Evolutionary conservation across 2,888 invertebrate genomes (phyloP).

Genomic region (Drosophila ezoana): DNA sequence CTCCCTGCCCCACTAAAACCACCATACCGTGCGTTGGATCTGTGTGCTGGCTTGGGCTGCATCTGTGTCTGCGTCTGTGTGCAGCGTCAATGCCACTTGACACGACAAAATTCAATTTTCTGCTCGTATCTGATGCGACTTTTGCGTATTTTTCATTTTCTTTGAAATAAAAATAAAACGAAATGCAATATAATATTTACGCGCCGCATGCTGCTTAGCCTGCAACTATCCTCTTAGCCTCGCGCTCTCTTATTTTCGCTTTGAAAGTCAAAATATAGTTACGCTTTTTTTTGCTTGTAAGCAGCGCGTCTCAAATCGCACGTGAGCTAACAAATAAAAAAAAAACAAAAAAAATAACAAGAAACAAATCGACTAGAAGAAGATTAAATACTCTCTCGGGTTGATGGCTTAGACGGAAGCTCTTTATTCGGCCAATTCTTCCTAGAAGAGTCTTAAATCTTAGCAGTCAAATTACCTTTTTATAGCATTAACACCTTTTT

Average conservation of each 20-base stretch:
- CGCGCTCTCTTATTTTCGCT: background rate
- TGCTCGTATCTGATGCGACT: conserved; percentile 50
- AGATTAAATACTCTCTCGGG: no score
- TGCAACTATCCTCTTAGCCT: background rate
- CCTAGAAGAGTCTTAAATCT: no score
- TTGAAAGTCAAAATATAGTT: conserved; percentile 34
- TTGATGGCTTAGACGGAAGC: no score
- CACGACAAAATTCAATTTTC: conserved; percentile 75
- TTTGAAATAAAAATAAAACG: conserved; percentile 57
- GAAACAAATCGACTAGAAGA: background rate
- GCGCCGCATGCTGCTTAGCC: conserved; percentile 44
- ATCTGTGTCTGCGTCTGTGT: conserved; percentile 23
- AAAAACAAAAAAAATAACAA: no score
- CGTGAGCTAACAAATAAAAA: conserved; percentile 13
- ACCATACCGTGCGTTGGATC: background rate
- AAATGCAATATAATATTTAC: conserved; percentile 76
- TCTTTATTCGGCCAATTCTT: no score
- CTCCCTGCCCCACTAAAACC: background rate
- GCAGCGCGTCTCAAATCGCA: conserved; percentile 25
- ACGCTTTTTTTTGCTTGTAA: conserved; percentile 22
- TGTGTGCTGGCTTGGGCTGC: conserved; percentile 10
- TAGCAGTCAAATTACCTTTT: no score
- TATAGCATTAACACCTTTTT: no score
- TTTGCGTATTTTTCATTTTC: conserved; percentile 54
- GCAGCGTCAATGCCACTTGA: conserved; percentile 70